A percentile compares a stretch with the other conserved stretches of the same genome.
These are phyloP conservation scores for Centropus bengalensis DNA, from an alignment of 2,113 vertebrate genomes.

Conservation along the genomic window DNA sequence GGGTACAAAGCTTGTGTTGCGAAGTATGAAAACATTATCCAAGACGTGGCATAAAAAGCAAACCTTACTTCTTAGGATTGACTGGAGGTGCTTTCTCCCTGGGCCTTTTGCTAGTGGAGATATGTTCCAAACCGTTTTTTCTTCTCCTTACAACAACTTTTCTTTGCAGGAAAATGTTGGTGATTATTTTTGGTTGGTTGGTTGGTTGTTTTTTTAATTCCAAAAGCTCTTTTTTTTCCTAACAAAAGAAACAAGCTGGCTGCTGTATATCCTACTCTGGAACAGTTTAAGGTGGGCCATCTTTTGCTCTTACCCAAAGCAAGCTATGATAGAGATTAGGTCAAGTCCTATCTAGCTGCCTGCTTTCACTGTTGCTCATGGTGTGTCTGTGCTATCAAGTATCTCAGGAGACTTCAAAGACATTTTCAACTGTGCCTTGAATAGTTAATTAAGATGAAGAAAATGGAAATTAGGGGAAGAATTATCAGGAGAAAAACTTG, in stretches of 20 bases:
- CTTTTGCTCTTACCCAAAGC: not conserved
- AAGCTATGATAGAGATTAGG: not conserved
- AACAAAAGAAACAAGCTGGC: not conserved
- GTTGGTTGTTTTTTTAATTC: not conserved
- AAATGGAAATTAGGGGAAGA: constrained; percentile 2
- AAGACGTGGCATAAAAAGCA: not conserved
- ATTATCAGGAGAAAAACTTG: not conserved
- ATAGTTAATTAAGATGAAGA: constrained; percentile 39
- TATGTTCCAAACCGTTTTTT: not conserved
- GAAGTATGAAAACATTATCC: not conserved
- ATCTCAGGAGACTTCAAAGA: constrained; percentile 8
- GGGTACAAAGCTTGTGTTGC: not conserved
- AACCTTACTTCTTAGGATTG: not conserved
- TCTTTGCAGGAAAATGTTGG: not conserved
- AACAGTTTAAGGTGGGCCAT: not conserved
- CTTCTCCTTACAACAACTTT: not conserved
- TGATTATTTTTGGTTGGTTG: too few relatives aligned
- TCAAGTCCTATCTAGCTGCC: not conserved
- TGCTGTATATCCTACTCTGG: not conserved
- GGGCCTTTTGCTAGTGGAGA: not conserved
- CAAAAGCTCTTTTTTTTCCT: not conserved
- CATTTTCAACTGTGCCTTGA: not conserved
- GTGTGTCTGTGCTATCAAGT: not conserved
- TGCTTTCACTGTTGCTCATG: not conserved
- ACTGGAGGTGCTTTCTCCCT: not conserved